Evolutionary conservation across 2,888 invertebrate genomes (phyloP), one percentile per base, ranked within the genome.

Genomic region (Rhyacophila evoluta): DNA sequence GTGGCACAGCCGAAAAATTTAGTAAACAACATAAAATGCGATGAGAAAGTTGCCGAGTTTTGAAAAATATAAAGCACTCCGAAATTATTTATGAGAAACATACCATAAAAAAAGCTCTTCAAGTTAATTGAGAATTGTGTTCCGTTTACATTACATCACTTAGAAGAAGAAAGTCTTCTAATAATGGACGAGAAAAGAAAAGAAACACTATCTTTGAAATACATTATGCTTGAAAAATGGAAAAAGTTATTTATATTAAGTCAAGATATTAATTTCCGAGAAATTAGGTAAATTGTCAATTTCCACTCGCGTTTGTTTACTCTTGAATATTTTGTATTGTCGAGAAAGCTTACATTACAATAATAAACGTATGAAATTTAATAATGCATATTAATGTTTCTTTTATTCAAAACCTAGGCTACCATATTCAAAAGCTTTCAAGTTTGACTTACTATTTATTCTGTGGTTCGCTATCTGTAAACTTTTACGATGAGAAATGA

Each of bases 61-160:
- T 72, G 27, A n/a, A 37, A 72, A 72, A 72, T 72, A 72, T 72
- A 36, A 36, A 72, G 55, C 55, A 55, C 55, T 55, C 55, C 55
- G 55, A 19, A 25, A 55, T 55, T 55, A 55, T 55, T 55, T 55
- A 55, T 55, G 55, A 55, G 55, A 55, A 55, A 12, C 12, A 19
- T 19, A 55, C 15, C 15, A 19, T 19, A 55, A 55, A 55, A 71
- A 77, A 77, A 77, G 77, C 77, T 72, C 69, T 72, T 71, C 33
- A 71, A 41, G 77, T 77, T 77, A 77, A 77, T 77, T 77, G 77
- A 41, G 72, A 77, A 77, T 77, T 77, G 77, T 68, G 72, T 77
- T 72, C 72, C 72, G 77, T 77, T 77, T 77, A 77, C 77, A 77
- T 67, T 55, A 41, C 77, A 77, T 77, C 77, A 77, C 41, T 72